Evolutionary conservation across 2,797 vertebrate species (phyloP), one percentile per base, ranked within the genome.

Genomic region (Pangasius larnaudii): DNA sequence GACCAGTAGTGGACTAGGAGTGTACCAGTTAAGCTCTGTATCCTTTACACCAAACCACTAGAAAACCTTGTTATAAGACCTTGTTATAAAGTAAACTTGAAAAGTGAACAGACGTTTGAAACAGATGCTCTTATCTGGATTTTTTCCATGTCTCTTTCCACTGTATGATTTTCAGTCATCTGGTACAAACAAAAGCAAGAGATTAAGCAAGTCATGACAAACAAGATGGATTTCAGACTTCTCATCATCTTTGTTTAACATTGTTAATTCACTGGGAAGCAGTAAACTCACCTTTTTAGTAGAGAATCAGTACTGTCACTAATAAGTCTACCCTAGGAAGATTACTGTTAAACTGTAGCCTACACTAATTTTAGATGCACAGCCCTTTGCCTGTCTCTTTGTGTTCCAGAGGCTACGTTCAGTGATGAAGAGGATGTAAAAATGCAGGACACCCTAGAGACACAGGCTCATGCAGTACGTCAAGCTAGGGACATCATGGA

Each of bases 401-500:
- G 88, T 77, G 49, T 90, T 74, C 53, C 89, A 98, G 98, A 96
- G 91, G 93, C 95, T 4, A 96, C 96, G 85, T 92, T 96, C 75
- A 94, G 95, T 46, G 93, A 94, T 89, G 92, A 96, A 80, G 97
- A 96, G 87, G 96, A 96, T 2, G 91, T 89, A 82, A 94, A 92
- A 88, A 91, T 88, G 81, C 95, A 91, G 88, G 89, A 93, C 67
- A 86, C 93, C 3, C 94, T 96, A 13, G 95, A 95, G 49, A 85
- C 46, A 0, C 94, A 94, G 85, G 78, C 89, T 16, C 93, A 93
- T 67, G 95, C 95, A 90, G 97, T 93, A n/a, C 97, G 97, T 0
- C 96, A 93, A 4, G 33, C 95, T 89, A 96, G 98, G 58, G 97
- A 99, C 49, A 94, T 98, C 91, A 95, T 93, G 0, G 96, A 98